These are phyloP conservation scores for Python bivittatus DNA, from an alignment of 2,113 vertebrate species.

Conservation along the genomic window DNA sequence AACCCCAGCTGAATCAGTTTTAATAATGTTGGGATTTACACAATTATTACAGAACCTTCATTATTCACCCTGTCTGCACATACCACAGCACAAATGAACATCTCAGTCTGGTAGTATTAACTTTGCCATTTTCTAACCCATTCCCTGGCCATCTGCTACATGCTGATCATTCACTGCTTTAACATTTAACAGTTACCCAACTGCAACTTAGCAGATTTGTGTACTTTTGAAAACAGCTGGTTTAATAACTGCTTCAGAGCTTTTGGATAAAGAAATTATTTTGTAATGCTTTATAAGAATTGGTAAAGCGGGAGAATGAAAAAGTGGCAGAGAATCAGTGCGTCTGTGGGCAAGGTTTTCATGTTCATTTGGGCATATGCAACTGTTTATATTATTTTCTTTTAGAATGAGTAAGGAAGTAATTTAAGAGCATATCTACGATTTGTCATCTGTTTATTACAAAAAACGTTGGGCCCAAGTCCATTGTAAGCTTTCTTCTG, in stretches of 20 bases:
- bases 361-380: slow-evolving; percentile 47
- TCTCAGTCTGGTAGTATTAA: slow-evolving; percentile 83
- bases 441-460: slow-evolving; percentile 2
- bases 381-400: slow-evolving; percentile 56
- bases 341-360: slow-evolving; percentile 59
- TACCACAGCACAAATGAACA: slow-evolving; percentile 81
- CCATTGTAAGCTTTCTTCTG: background rate
- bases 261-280: slow-evolving; percentile 80
- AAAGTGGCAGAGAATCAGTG: background rate
- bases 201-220: slow-evolving; percentile 85
- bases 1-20: slow-evolving; percentile 81
- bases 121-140: slow-evolving; percentile 81
- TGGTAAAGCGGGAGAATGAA: slow-evolving; percentile 8
- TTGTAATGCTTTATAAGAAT: slow-evolving; percentile 72
- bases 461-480: background rate
- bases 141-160: slow-evolving; percentile 83
- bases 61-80: slow-evolving; percentile 81
- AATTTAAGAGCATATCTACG: background rate
- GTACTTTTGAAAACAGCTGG: slow-evolving; percentile 86
- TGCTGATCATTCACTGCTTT: slow-evolving; percentile 77
- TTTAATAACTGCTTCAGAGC: slow-evolving; percentile 83
- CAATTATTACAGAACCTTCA: slow-evolving; percentile 85
- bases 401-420: slow-evolving; percentile 35
- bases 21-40: slow-evolving; percentile 89
- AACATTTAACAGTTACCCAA: slow-evolving; percentile 86